Conservation (phyloP, 2,113 vertebrate species). For the Myotis lucifugus region DNA sequence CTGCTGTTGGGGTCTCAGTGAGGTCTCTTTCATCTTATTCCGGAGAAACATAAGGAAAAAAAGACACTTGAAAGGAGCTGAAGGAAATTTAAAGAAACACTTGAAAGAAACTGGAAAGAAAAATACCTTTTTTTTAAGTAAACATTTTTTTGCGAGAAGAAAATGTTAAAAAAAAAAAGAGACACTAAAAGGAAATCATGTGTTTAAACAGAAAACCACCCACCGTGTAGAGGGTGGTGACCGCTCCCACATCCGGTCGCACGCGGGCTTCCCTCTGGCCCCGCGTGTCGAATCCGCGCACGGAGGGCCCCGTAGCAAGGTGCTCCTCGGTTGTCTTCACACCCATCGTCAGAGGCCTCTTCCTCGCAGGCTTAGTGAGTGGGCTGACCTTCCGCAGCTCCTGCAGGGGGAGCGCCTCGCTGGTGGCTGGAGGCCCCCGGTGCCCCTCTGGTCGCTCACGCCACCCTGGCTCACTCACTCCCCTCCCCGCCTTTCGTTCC, state of each 20-base stretch:
- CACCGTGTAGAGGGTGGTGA: background rate
- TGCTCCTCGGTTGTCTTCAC: conserved; percentile 52
- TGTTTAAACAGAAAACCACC: background rate
- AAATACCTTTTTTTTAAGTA: background rate
- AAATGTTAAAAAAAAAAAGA: background rate
- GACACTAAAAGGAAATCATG: background rate
- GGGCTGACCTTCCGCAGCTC: background rate
- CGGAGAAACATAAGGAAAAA: conserved; percentile 40
- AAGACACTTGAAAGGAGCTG: conserved; percentile 68
- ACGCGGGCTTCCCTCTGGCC: conserved; percentile 22
- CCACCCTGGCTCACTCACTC: background rate
- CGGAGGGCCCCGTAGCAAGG: conserved; percentile 53
- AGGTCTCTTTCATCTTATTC: conserved; percentile 53
- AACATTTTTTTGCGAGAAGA: conserved; percentile 49
- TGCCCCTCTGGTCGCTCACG: background rate
- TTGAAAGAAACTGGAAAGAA: conserved; percentile 73
- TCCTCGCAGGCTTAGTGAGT: background rate
- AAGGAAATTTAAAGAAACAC: conserved; percentile 67
- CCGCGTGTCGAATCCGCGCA: background rate
- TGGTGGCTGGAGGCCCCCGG: background rate
- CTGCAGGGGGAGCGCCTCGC: too few species aligned
- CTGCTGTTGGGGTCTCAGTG: background rate
- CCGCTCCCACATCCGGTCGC: background rate
- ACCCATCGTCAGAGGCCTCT: conserved; percentile 49
- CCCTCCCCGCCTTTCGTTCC: background rate